Conservation (phyloP, 2,113 vertebrate species). For the Petaurus breviceps region DNA sequence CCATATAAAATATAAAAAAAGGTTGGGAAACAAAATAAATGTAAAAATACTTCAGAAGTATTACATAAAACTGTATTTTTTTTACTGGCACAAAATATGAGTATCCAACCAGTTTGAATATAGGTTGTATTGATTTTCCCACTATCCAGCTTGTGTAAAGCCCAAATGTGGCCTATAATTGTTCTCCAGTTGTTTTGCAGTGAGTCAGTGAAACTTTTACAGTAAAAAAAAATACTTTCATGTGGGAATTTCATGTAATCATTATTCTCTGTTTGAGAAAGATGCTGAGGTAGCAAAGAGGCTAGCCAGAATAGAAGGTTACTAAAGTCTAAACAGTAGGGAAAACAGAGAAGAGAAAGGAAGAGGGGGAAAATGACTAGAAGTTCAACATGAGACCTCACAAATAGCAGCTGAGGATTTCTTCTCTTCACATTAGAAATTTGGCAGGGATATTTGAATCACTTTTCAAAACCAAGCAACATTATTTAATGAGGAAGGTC, state of each 20-base stretch:
- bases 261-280: not conserved
- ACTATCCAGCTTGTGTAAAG: not conserved
- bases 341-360: not conserved
- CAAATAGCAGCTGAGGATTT: not conserved
- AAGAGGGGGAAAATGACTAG: not conserved
- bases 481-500: not conserved
- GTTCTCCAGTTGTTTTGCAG: not conserved
- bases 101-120: not conserved
- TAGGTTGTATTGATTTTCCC: not conserved
- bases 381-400: not conserved
- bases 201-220: not conserved
- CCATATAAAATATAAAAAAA: not conserved
- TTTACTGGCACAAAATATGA: not conserved
- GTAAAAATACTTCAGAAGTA: not conserved
- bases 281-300: not conserved
- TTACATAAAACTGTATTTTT: not conserved
- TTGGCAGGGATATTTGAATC: not conserved
- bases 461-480: not conserved
- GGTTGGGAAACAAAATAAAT: not conserved
- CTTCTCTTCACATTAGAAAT: not conserved
- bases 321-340: not conserved
- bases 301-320: not conserved
- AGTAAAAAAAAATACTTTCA: not conserved
- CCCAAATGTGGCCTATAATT: constrained; percentile 13
- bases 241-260: not conserved